Evolutionary conservation across 2,113 vertebrate genomes (phyloP), one percentile per base, ranked within the genome.

Genomic region (Peucedramus taeniatus): DNA sequence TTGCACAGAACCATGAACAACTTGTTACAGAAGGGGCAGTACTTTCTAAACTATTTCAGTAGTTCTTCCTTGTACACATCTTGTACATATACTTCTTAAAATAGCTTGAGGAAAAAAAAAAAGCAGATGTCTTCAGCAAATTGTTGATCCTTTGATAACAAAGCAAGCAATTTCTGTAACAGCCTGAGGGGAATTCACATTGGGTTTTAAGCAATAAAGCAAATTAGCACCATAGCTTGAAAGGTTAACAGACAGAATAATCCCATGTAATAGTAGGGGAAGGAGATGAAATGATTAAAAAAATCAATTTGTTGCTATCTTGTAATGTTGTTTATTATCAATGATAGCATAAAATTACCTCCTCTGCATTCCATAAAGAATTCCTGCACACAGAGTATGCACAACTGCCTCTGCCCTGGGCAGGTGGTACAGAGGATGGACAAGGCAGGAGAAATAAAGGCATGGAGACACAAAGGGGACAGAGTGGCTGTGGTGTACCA

Each of bases 101-200:
- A 86, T 42, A 77, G 83, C 85, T 81, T 68, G 87, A 35, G 49
- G n/a, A 24, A 51, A 42, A 69, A 71, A 71, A 71, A 75, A 74
- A 5, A 7, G 3, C 65, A 56, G 75, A 83, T 94, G 88, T 83
- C 57, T 95, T 93, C 71, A 89, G 9, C 89, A 83, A 71, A 71
- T 78, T 94, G 75, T 86, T 86, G 90, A 92, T 95, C 56, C 51
- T 96, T 83, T 83, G 93, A 75, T 86, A 96, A 94, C 56, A 93
- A 86, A 93, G 79, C 51, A 90, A 94, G 64, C 4, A 35, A 86
- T 90, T 90, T 94, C 79, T 90, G 79, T 11, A 93, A 77, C 37
- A 93, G 85, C 85, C 88, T 80, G 85, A 13, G 76, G 93, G 89
- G 92, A 86, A 92, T 83, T 78, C 56, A 70, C 4, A 2, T 83